Percentiles rank a stretch among this genome's conserved stretches.
These are phyloP conservation scores for Hydrochoerus hydrochaeris DNA, from an alignment of 2,113 vertebrate genomes.

Conservation along the genomic window DNA sequence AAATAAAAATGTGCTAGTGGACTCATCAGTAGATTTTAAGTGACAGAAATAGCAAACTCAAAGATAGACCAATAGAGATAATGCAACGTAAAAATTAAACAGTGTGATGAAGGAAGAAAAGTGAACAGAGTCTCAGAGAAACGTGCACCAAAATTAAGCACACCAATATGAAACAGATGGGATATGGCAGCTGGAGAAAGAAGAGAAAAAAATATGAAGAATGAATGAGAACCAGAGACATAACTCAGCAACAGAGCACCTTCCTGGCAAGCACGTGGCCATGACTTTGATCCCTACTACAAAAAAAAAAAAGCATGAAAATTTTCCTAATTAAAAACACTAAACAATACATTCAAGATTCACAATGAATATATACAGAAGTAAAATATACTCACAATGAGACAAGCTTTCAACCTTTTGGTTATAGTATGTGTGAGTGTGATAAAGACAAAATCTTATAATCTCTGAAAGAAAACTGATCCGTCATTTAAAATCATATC, in stretches of 20 bases:
- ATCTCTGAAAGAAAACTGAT: not conserved
- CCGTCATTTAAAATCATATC: not conserved
- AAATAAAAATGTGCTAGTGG: not conserved
- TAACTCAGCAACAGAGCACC: too few relatives aligned
- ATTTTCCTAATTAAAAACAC: not conserved
- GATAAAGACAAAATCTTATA: not conserved
- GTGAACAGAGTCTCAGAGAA: not conserved
- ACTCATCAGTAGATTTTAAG: not conserved
- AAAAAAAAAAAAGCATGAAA: not conserved
- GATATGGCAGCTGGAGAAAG: too few relatives aligned
- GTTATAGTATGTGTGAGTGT: not conserved
- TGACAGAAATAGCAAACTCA: not conserved
- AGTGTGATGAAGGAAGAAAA: not conserved
- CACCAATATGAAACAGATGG: not conserved
- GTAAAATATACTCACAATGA: not conserved
- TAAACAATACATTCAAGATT: not conserved
- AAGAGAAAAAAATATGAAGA: not conserved
- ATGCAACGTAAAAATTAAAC: not conserved
- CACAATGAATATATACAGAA: not conserved
- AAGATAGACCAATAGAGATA: not conserved
- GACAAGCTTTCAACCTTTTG: not conserved
- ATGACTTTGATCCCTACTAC: too few relatives aligned
- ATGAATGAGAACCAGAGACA: too few relatives aligned
- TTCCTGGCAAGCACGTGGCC: too few relatives aligned
- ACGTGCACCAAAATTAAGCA: not conserved